phyloP scores from a whole-genome alignment of 2,888 invertebrate species.

The Candidula unifasciata region DNA sequence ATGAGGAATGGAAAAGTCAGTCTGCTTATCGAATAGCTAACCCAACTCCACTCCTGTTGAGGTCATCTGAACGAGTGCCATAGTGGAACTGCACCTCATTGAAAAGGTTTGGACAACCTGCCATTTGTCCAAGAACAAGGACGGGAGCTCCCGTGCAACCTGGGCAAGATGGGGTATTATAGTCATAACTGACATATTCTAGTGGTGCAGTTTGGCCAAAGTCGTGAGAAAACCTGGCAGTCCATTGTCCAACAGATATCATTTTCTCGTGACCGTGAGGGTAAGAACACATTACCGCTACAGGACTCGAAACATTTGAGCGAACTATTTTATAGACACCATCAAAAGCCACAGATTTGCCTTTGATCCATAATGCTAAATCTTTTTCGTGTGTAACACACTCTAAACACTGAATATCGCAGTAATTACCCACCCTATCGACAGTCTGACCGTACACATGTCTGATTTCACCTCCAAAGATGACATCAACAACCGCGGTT shows the following conservation, averaged over 20 bases:
- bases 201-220: not conserved
- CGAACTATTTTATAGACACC: too few relatives aligned
- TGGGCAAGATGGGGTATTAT: not conserved
- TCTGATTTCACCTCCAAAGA: not conserved
- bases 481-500: not conserved
- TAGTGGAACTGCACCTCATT: not conserved
- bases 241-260: constrained; percentile 7
- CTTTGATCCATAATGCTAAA: not conserved
- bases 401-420: not conserved
- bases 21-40: too few relatives aligned
- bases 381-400: not conserved
- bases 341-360: too few relatives aligned
- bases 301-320: too few relatives aligned
- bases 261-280: not conserved
- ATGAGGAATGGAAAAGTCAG: too few relatives aligned
- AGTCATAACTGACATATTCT: not conserved
- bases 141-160: not conserved
- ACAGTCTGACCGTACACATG: not conserved
- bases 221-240: not conserved
- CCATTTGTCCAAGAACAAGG: not conserved
- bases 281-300: not conserved
- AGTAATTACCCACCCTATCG: not conserved
- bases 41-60: not conserved
- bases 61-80: not conserved
- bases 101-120: not conserved